phyloP scores from a whole-genome alignment of 2,113 vertebrate species.

The Uropsilus gracilis region DNA sequence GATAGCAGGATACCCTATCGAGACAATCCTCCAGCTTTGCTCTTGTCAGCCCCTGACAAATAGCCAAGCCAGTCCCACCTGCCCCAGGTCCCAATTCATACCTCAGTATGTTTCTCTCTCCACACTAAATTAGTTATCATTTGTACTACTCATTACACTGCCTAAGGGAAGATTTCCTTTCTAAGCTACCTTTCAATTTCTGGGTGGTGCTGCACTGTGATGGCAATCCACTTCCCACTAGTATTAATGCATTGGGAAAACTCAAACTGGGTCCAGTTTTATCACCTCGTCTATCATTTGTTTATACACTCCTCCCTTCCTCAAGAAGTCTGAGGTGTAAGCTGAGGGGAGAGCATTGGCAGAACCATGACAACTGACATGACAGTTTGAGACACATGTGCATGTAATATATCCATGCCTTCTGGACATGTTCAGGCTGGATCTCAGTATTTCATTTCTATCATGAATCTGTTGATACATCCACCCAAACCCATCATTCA shows the following conservation, averaged over 20 bases:
- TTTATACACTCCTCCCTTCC: background rate
- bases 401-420: background rate
- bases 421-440: background rate
- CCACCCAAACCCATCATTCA: background rate
- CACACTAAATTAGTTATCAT: background rate
- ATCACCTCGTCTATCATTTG: background rate
- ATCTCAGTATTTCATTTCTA: background rate
- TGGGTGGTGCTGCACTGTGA: background rate
- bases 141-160: background rate
- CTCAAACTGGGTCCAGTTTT: background rate
- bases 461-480: background rate
- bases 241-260: background rate
- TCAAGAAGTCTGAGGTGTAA: background rate
- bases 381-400: background rate
- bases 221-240: background rate
- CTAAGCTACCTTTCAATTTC: background rate
- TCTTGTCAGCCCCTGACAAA: background rate
- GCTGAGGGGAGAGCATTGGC: background rate
- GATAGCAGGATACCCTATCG: background rate
- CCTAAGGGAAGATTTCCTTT: background rate
- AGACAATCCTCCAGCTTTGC: background rate
- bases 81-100: too few species aligned
- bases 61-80: background rate
- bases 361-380: background rate
- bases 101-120: background rate